Evolutionary conservation across 1,140 invertebrate species (phyloP), one percentile per base, ranked within the genome.

Genomic region (Luehdorfia chinensis): DNA sequence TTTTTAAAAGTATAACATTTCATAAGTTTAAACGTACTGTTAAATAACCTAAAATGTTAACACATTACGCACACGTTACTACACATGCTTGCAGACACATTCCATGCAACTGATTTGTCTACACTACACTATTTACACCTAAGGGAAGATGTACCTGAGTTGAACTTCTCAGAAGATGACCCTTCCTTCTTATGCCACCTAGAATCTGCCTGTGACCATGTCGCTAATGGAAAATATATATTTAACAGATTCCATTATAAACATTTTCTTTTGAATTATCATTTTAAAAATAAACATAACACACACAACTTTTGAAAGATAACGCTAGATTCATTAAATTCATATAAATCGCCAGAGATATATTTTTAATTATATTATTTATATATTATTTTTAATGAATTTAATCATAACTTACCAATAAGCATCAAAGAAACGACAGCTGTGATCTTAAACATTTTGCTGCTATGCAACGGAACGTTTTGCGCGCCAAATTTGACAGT

Each of bases 401-500:
- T 6, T 32, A 13, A 28, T 31, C 49, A 48, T 13, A 28, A 67
- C 74, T 77, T 49, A 80, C 76, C 76, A 18, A 80, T 69, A 19
- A 80, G 55, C 66, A 80, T 61, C 15, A 80, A 37, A 4, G 76
- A 80, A 9, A 80, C 52, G 2, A 80, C 55, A 4, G 67, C 66
- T 1, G 70, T 65, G 4, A 80, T 52, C 39, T 80, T 80, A 6
- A 74, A 69, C 76, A 80, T 80, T 53, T 63, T 67, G 11, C 11
- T 15, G 25, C 33, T 13, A 12, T 48, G 16, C 28, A 54, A 47
- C 31, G 36, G 21, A 44, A 47, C 48, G 28, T 33, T 49, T 28
- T 36, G 41, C 27, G 28, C 51, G 28, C 18, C 27, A 36, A 18
- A 33, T 7, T 28, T 19, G 13, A 25, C 30, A 47, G 34, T 25